Evolutionary conservation across 1,140 invertebrate genomes (phyloP), one percentile per base, ranked within the genome.

Genomic region (Drosophila suzukii): DNA sequence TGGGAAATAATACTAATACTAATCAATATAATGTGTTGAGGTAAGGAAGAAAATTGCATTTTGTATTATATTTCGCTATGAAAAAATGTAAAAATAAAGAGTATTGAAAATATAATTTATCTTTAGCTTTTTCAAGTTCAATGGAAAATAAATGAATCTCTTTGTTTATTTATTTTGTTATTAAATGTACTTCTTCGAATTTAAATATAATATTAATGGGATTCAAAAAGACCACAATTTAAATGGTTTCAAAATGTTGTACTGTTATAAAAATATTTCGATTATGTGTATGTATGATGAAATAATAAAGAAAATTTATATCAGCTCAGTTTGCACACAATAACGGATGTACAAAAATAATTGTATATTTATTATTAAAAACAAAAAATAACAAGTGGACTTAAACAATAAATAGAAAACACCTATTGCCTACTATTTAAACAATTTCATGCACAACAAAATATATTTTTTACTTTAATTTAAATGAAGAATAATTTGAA

Each of bases 1-100:
- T 12, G 15, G 36, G 6, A 32, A 34, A 70, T 71, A 70, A 17
- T 12, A 27, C 20, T 11, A n/a, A n/a, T n/a, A n/a, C n/a, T n/a
- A 20, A 46, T 15, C 0, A 15, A 20, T 27, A 13, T 47, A 27
- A 27, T 1, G 3, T 3, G 4, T 27, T 27, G 5, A 5, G 27
- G 27, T 0, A 27, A 27, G 27, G 27, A 27, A 27, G 3, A 27
- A 27, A 27, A 27, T 27, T 13, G 13, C 13, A 4, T n/a, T 43
- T 43, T 43, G n/a, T 43, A 15, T 17, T 0, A 39, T 39, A 13
- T 15, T 6, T 4, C 5, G 15, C 8, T 34, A 34, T 10, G 7
- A 10, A 11, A 43, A 43, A 43, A 1, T 17, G 6, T 17, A 20
- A 5, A 12, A 8, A 10, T 32, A 7, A 1, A 7, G 20, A 1